phyloP scores from a whole-genome alignment of 2,797 vertebrate genomes.

The Brachymystax lenok region DNA sequence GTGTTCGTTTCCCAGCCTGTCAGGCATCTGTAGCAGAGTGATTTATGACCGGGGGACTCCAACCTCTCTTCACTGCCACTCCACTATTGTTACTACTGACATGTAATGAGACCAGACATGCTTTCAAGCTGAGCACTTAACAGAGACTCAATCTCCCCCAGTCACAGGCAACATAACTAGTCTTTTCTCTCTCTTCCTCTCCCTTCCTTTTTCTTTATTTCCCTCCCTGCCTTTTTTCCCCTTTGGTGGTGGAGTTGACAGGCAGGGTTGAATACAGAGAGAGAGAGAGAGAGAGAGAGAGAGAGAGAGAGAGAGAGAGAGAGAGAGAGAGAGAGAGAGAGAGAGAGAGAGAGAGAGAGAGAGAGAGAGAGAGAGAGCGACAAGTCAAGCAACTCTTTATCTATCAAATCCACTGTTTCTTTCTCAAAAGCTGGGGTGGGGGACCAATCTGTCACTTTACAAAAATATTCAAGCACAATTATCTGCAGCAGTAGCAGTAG shows the following conservation, averaged over 20 bases:
- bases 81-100: slow-evolving; percentile 95
- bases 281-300: slow-evolving; percentile 51
- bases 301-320: slow-evolving; percentile 32
- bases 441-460: background rate
- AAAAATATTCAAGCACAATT: background rate
- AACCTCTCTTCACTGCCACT: slow-evolving; percentile 97
- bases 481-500: background rate
- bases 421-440: background rate
- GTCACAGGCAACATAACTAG: slow-evolving; percentile 65
- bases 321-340: slow-evolving; percentile 11
- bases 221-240: slow-evolving; percentile 29
- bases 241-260: slow-evolving; percentile 60
- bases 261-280: slow-evolving; percentile 44
- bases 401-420: background rate
- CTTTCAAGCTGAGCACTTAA: slow-evolving; percentile 83
- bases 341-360: no score
- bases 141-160: slow-evolving; percentile 75
- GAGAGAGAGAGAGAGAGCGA: no score
- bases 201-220: slow-evolving; percentile 33
- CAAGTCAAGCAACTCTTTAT: slow-evolving; percentile 16
- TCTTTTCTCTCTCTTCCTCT: slow-evolving; percentile 36
- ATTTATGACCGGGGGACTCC: slow-evolving; percentile 86
- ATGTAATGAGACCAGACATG: slow-evolving; percentile 93
- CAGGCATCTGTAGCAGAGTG: slow-evolving; percentile 88
- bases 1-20: slow-evolving; percentile 78